Conservation (phyloP, 2,797 vertebrate genomes). For the Enteromius paludinosus region DNA sequence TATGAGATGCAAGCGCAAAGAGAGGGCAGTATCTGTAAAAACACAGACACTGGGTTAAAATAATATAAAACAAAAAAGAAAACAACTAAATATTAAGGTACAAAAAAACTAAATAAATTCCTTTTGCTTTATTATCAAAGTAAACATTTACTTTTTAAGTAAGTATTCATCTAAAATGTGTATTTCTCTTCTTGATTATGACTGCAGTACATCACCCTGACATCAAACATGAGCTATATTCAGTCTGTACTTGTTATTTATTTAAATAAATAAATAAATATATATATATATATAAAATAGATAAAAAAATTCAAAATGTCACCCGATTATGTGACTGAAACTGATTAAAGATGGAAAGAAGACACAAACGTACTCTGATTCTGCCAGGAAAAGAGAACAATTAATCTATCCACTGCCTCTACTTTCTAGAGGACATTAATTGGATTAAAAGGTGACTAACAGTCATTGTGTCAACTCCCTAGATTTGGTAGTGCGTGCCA, state of each 20-base stretch:
- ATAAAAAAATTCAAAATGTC: too few species aligned
- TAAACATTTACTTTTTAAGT: too few species aligned
- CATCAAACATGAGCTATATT: neutral
- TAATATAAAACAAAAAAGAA: too few species aligned
- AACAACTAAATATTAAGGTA: too few species aligned
- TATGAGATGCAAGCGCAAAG: conserved; percentile 6
- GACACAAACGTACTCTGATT: neutral
- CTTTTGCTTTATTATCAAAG: too few species aligned
- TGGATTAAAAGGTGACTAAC: conserved; percentile 20
- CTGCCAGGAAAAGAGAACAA: neutral
- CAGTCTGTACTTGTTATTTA: neutral
- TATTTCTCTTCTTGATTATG: neutral
- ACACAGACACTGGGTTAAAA: neutral
- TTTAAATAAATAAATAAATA: too few species aligned
- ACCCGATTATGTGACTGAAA: too few species aligned
- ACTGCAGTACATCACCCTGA: neutral
- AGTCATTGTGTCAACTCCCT: conserved; percentile 21
- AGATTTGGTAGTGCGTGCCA: conserved; percentile 46
- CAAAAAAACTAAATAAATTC: neutral
- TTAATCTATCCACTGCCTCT: neutral
- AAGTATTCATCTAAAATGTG: too few species aligned
- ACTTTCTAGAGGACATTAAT: conserved; percentile 2
- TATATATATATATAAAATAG: too few species aligned
- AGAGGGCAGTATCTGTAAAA: neutral
- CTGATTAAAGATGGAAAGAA: neutral